A percentile compares a stretch with the other conserved stretches of the same genome.
Conservation (phyloP, 2,113 vertebrate species). For the Blennius ocellaris region DNA sequence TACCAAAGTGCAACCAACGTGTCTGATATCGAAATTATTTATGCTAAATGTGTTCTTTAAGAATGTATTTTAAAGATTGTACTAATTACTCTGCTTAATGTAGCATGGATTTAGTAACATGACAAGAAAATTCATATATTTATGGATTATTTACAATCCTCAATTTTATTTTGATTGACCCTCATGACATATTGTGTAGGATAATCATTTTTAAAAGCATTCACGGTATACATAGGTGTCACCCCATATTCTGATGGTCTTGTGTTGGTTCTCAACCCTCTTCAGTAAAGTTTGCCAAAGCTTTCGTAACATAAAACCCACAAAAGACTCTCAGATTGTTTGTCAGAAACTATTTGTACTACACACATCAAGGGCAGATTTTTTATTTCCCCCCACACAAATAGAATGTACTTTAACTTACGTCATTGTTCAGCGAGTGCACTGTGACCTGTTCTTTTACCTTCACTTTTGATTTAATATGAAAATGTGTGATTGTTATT, state of each 20-base stretch:
- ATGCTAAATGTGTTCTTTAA: constrained; percentile 53
- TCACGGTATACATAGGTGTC: constrained; percentile 16
- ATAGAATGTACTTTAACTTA: constrained; percentile 53
- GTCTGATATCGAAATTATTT: constrained; percentile 63
- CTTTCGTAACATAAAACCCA: constrained; percentile 22
- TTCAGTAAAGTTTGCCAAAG: constrained; percentile 28
- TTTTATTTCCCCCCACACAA: constrained; percentile 14
- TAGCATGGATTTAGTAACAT: constrained; percentile 49
- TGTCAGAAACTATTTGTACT: constrained; percentile 10
- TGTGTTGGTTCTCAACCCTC: not conserved
- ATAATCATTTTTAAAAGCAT: constrained; percentile 28
- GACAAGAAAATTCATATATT: constrained; percentile 11
- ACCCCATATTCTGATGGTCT: constrained; percentile 35
- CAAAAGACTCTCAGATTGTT: constrained; percentile 2
- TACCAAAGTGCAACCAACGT: constrained; percentile 70
- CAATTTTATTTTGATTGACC: constrained; percentile 4
- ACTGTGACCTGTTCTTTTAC: constrained; percentile 15
- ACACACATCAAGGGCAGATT: constrained; percentile 31
- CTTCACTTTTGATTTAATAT: constrained; percentile 22
- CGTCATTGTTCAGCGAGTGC: constrained; percentile 17
- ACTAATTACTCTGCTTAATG: constrained; percentile 46
- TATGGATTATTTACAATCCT: constrained; percentile 15
- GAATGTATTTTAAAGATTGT: constrained; percentile 57
- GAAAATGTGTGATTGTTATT: constrained; percentile 41
- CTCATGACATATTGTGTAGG: constrained; percentile 41